Conservation (phyloP, 2,797 vertebrate species). For the Manis javanica region DNA sequence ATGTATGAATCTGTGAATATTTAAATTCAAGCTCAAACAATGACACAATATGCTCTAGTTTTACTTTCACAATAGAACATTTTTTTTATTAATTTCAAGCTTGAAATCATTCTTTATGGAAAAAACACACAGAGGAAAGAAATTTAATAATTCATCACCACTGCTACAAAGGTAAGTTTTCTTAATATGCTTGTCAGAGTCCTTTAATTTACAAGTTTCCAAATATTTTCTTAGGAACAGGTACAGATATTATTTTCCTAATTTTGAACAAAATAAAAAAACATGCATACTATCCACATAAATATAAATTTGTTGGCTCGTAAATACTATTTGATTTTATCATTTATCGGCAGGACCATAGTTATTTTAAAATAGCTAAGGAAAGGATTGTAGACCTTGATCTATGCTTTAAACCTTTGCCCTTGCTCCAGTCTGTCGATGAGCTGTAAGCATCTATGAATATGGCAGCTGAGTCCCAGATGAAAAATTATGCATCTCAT, state of each 20-base stretch:
- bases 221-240: slow-evolving; percentile 64
- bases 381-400: slow-evolving; percentile 83
- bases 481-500: slow-evolving; percentile 92
- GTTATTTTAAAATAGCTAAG: slow-evolving; percentile 81
- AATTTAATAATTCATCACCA: slow-evolving; percentile 81
- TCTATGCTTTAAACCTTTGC: slow-evolving; percentile 86
- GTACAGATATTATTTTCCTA: slow-evolving; percentile 42
- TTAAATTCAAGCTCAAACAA: slow-evolving; percentile 80
- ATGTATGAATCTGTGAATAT: slow-evolving; percentile 80
- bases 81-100: slow-evolving; percentile 81
- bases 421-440: slow-evolving; percentile 85
- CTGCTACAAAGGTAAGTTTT: slow-evolving; percentile 73
- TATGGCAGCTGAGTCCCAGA: slow-evolving; percentile 89
- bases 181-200: slow-evolving; percentile 78
- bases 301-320: not conserved
- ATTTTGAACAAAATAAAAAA: slow-evolving; percentile 35
- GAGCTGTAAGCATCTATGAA: slow-evolving; percentile 86
- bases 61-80: slow-evolving; percentile 76
- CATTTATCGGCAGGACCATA: slow-evolving; percentile 69
- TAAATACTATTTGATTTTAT: slow-evolving; percentile 45
- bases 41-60: slow-evolving; percentile 79
- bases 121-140: slow-evolving; percentile 72
- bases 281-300: not conserved
- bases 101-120: slow-evolving; percentile 78
- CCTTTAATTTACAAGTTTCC: slow-evolving; percentile 71